Conservation (phyloP, 2,888 invertebrate genomes). For the Athalia cordata region DNA sequence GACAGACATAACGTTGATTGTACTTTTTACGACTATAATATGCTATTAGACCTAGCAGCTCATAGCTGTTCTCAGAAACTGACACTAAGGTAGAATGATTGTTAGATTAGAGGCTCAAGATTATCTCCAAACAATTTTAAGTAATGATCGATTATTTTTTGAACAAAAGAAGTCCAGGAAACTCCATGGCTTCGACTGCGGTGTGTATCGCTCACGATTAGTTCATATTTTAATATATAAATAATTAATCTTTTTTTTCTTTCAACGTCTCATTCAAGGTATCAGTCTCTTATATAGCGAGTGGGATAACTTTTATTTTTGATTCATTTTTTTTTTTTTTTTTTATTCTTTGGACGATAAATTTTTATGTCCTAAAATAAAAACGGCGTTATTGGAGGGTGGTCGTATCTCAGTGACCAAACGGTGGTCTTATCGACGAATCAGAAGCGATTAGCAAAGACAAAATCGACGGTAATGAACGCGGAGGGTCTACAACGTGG, state of each 20-base stretch:
- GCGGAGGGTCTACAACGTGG: constrained; percentile 16
- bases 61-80: no score
- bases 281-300: neutral
- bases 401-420: constrained; percentile 31
- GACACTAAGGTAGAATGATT: constrained; percentile 2
- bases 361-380: constrained; percentile 31
- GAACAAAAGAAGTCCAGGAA: neutral
- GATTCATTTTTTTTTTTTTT: neutral
- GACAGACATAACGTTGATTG: constrained; percentile 26
- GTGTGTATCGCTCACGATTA: neutral
- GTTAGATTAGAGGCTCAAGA: constrained; percentile 20
- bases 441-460: constrained; percentile 42
- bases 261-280: neutral
- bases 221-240: neutral
- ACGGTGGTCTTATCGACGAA: constrained; percentile 27
- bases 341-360: neutral
- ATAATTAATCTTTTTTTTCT: neutral
- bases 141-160: neutral
- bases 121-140: constrained; percentile 32
- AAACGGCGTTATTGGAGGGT: constrained; percentile 4
- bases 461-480: constrained; percentile 38
- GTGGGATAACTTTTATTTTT: neutral
- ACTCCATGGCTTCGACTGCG: neutral
- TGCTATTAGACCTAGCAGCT: constrained; percentile 14
- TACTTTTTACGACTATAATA: constrained; percentile 29